A percentile compares a stretch with the other conserved stretches of the same genome.
These are phyloP conservation scores for Laterallus jamaicensis DNA, from an alignment of 2,113 vertebrate genomes.

Conservation along the genomic window DNA sequence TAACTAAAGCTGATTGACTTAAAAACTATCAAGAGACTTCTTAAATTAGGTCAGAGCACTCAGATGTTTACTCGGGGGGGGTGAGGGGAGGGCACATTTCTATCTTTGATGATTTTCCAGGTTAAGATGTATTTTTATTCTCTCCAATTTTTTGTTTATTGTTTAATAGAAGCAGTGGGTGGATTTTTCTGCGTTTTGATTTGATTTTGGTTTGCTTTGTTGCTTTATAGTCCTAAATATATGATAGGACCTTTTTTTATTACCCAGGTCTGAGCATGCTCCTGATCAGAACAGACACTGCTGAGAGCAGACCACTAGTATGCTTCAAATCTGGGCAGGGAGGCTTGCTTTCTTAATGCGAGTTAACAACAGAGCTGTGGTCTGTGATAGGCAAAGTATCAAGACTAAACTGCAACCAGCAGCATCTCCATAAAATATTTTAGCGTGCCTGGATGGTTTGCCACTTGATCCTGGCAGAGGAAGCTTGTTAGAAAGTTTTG, in stretches of 20 bases:
- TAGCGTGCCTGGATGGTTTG: background rate
- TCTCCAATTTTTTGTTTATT: background rate
- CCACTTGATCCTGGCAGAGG: background rate
- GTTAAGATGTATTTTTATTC: background rate
- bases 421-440: background rate
- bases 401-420: background rate
- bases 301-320: background rate
- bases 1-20: conserved; percentile 26
- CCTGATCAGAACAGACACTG: background rate
- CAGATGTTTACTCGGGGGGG: background rate
- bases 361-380: background rate
- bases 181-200: background rate
- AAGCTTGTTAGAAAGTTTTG: background rate
- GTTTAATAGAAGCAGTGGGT: background rate
- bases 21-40: background rate
- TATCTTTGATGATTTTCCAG: background rate
- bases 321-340: background rate
- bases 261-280: background rate
- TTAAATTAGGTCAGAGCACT: conserved; percentile 40
- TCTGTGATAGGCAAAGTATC: background rate
- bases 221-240: background rate
- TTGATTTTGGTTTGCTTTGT: background rate
- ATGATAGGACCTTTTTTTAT: background rate
- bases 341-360: background rate
- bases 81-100: background rate